A percentile compares a stretch with the other conserved stretches of the same genome.
Evolutionary conservation across 2,888 invertebrate species (phyloP).

Genomic region (Lochmaea crataegi): DNA sequence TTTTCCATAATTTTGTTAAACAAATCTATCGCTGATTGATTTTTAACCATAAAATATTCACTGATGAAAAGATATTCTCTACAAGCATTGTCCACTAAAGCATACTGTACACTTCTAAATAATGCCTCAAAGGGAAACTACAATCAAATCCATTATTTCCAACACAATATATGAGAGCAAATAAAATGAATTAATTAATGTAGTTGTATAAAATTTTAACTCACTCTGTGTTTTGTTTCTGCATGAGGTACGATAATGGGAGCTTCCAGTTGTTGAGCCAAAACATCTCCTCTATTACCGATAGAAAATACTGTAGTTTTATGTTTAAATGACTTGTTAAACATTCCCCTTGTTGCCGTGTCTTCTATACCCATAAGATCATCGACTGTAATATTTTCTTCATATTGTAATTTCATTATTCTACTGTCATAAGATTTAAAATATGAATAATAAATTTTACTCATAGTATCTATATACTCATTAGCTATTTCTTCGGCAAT

Average conservation of each 20-base stretch:
- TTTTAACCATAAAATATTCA: slow-evolving; percentile 96
- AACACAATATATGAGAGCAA: not conserved
- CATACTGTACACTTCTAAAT: slow-evolving; percentile 96
- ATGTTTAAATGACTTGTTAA: slow-evolving; percentile 85
- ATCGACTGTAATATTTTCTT: slow-evolving; percentile 94
- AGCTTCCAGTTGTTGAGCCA: slow-evolving; percentile 90
- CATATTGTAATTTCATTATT: slow-evolving; percentile 91
- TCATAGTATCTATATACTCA: slow-evolving; percentile 96
- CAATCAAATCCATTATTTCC: too few relatives aligned
- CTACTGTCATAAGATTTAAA: slow-evolving; percentile 92
- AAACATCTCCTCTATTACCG: slow-evolving; percentile 90
- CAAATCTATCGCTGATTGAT: slow-evolving; percentile 84
- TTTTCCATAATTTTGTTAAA: slow-evolving; percentile 95
- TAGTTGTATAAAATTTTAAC: slow-evolving; percentile 27
- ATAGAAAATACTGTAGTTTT: slow-evolving; percentile 97
- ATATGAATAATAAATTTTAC: slow-evolving; percentile 95
- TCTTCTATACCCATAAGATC: slow-evolving; percentile 97
- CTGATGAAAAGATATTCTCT: slow-evolving; percentile 95
- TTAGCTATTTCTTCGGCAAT: slow-evolving; percentile 95
- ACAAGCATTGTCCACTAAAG: slow-evolving; percentile 96
- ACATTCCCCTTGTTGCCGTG: slow-evolving; percentile 85
- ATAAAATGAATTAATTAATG: not conserved
- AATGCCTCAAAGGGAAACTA: slow-evolving; percentile 96
- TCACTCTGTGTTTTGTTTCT: slow-evolving; percentile 83
- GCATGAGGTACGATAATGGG: slow-evolving; percentile 98